Evolutionary conservation across 2,797 vertebrate genomes (phyloP), one percentile per base, ranked within the genome.

Genomic region (Coracias cyanogaster): DNA sequence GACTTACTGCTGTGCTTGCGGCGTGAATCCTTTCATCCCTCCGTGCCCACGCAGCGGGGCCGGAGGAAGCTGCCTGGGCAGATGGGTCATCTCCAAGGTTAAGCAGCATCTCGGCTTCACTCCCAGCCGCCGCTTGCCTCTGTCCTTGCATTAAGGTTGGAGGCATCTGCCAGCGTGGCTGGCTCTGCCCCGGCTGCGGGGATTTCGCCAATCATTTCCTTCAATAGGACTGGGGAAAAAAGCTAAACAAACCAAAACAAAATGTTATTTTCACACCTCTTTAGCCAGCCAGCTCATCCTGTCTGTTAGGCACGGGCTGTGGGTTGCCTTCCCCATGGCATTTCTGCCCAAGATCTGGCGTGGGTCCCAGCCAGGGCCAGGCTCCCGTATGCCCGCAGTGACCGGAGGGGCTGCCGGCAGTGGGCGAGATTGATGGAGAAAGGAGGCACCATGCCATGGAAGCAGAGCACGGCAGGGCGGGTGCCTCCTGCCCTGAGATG

Each of bases 211-310:
- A 25, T 82, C 58, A 37, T 58, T 89, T 91, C 54, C 87, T 93
- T 79, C 91, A 91, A 89, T 46, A 89, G 51, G 51, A 69, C 74
- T 73, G 31, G 31, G 31, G 24, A 0, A 15, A 29, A 76, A 76
- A 43, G 26, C 16, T 60, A 88, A 70, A 5, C n/a, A 7, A 67
- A 54, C 5, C 6, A 54, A 89, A 93, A 52, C 71, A 92, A 84
- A 96, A 94, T 52, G 84, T 82, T 89, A 26, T 89, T 95, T 95
- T 96, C 94, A 93, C 94, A 94, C 71, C 71, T 92, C 91, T 94
- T 87, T 91, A 89, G 58, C 49, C 70, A 89, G 58, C 78, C 54
- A 6, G 70, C 49, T 94, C 70, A 84, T 91, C 84, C 70, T 91
- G 76, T 84, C 86, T 92, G 64, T 33, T 71, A 15, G 67, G 71